phyloP scores from a whole-genome alignment of 2,888 invertebrate genomes.

The Drosophila anceps region DNA sequence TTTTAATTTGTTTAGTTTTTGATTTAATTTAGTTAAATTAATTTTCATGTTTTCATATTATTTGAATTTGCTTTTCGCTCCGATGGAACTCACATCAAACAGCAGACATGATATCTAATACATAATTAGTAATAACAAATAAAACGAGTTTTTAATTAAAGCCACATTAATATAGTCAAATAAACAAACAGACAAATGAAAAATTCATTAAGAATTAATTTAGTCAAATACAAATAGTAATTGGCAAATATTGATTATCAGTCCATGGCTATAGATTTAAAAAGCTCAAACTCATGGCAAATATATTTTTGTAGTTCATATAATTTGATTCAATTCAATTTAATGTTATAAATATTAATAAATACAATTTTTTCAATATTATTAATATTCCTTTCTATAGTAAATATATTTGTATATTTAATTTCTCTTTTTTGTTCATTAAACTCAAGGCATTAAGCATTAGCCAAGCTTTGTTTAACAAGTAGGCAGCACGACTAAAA shows the following conservation, averaged over 20 bases:
- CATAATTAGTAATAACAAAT: conserved; percentile 2
- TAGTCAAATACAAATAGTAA: background rate
- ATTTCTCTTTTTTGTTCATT: background rate
- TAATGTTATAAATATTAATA: background rate
- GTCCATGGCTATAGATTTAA: background rate
- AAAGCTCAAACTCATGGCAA: background rate
- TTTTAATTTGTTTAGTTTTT: conserved; percentile 5
- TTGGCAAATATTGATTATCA: background rate
- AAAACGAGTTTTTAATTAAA: conserved; percentile 5
- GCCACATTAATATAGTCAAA: conserved; percentile 14
- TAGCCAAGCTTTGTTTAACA: background rate
- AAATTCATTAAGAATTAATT: conserved; percentile 14
- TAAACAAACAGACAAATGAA: background rate
- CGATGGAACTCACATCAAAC: background rate
- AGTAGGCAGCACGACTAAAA: background rate
- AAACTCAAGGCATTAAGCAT: background rate
- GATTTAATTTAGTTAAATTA: conserved; percentile 5
- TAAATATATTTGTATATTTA: background rate
- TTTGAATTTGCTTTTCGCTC: background rate
- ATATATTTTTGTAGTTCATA: background rate
- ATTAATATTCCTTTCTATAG: background rate
- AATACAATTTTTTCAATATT: background rate
- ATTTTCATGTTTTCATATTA: background rate
- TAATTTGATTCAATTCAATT: background rate
- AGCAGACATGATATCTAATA: background rate